Evolutionary conservation across 2,113 vertebrate genomes (phyloP), one percentile per base, ranked within the genome.

Genomic region (Herpetotheres cachinnans): DNA sequence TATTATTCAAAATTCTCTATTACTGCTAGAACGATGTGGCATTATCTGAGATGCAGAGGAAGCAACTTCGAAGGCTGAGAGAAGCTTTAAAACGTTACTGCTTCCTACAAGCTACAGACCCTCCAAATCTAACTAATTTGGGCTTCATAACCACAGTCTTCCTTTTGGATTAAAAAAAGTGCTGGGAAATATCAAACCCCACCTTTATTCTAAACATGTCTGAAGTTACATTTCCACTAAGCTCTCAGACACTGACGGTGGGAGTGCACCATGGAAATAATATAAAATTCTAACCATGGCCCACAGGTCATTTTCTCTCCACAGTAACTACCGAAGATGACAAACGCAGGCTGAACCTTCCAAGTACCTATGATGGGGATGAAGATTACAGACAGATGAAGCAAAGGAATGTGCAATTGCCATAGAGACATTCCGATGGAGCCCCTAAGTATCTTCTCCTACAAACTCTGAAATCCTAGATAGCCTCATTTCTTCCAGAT

Each of bases 341-440:
- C 40, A 83, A 80, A 86, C 0, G 1, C 50, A 86, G 63, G 20
- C 49, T 83, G 66, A 61, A 82, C n/a, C 9, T 61, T 80, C 58
- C 44, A 77, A 55, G 63, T 18, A 65, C 44, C 62, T 72, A 7
- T 9, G 38, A 71, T 19, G 20, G n/a, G 27, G 40, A 88, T 17
- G 11, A 47, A 82, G 66, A 58, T 26, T 76, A 66, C 12, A 36
- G 38, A 69, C 13, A 82, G 52, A 67, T 38, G 58, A 95, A 89
- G 58, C 0, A 47, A 71, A 89, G 34, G 54, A 92, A 92, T 30
- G 44, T 65, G 47, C 58, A 82, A 50, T 16, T 90, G 70, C 74
- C 38, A 52, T 1, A 24, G 32, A 67, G 42, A 32, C 22, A 59
- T 59, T 76, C 62, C 1, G 0, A 10, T 2, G 5, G 54, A 72